phyloP scores from a whole-genome alignment of 2,797 vertebrate species.

The Trachurus trachurus region DNA sequence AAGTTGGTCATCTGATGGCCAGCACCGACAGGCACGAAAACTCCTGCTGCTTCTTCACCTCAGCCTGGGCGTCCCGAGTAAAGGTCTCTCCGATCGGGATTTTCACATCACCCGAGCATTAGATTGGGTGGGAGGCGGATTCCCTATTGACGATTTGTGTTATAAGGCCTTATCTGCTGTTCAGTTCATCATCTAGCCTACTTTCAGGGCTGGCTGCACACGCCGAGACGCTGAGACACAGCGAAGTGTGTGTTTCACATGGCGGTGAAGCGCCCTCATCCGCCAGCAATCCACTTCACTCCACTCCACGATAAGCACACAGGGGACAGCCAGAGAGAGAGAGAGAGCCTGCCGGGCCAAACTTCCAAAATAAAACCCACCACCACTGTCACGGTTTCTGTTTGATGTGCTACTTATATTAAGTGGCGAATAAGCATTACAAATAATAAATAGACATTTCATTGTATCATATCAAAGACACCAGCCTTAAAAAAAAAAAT shows the following conservation, averaged over 20 bases:
- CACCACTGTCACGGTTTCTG: not conserved
- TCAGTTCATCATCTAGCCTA: conserved; percentile 52
- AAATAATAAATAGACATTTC: too few species aligned
- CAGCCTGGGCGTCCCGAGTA: conserved; percentile 30
- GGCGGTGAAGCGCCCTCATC: conserved; percentile 79
- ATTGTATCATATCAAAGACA: not conserved
- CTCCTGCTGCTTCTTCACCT: conserved; percentile 57
- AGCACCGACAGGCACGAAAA: conserved; percentile 39
- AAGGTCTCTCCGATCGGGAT: conserved; percentile 2
- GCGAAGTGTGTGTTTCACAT: conserved; percentile 49
- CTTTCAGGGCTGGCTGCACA: conserved; percentile 19
- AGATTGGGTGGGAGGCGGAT: not conserved
- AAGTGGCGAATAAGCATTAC: not conserved
- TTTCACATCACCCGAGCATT: conserved; percentile 36
- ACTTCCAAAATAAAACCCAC: conserved; percentile 67
- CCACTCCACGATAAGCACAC: conserved; percentile 25
- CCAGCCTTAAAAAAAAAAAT: not conserved
- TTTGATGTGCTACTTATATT: not conserved
- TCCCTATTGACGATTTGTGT: not conserved
- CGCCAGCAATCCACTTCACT: conserved; percentile 64
- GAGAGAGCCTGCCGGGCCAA: conserved; percentile 39
- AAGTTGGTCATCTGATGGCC: conserved; percentile 73
- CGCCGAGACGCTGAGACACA: conserved; percentile 40
- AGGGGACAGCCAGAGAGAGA: conserved; percentile 31
- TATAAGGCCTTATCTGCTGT: conserved; percentile 6